phyloP scores from a whole-genome alignment of 2,113 vertebrate genomes.

The Isurus oxyrinchus region DNA sequence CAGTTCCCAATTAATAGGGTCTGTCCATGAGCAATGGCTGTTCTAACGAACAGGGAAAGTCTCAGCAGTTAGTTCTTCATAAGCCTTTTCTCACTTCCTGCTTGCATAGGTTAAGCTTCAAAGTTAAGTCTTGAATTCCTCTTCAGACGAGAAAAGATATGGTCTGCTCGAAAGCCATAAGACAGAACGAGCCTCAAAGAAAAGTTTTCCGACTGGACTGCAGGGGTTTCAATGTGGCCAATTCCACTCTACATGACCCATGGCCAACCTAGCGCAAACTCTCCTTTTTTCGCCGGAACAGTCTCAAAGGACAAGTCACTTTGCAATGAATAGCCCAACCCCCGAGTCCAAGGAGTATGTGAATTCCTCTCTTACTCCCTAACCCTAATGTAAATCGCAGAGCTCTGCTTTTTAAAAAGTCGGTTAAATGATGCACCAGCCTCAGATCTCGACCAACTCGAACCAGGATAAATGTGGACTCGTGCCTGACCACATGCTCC shows the following conservation, averaged over 20 bases:
- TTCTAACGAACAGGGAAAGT: not conserved
- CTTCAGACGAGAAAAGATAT: not conserved
- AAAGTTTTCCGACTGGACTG: not conserved
- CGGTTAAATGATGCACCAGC: not conserved
- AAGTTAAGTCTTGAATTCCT: not conserved
- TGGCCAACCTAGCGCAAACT: not conserved
- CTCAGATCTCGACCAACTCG: not conserved
- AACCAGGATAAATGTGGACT: not conserved
- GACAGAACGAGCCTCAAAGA: not conserved
- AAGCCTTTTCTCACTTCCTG: not conserved
- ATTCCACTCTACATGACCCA: not conserved
- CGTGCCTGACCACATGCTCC: not conserved
- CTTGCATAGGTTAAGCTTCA: not conserved
- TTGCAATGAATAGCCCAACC: not conserved
- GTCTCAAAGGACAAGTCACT: not conserved
- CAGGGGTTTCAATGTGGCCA: not conserved
- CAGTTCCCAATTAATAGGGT: not conserved
- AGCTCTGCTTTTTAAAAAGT: not conserved
- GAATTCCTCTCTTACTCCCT: not conserved
- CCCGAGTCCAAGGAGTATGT: not conserved
- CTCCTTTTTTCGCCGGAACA: not conserved
- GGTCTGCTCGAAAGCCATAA: not conserved
- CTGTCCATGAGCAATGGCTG: not conserved
- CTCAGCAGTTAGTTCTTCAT: not conserved
- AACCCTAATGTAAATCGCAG: not conserved